Evolutionary conservation across 2,113 vertebrate genomes (phyloP).

Genomic region (Puma concolor): DNA sequence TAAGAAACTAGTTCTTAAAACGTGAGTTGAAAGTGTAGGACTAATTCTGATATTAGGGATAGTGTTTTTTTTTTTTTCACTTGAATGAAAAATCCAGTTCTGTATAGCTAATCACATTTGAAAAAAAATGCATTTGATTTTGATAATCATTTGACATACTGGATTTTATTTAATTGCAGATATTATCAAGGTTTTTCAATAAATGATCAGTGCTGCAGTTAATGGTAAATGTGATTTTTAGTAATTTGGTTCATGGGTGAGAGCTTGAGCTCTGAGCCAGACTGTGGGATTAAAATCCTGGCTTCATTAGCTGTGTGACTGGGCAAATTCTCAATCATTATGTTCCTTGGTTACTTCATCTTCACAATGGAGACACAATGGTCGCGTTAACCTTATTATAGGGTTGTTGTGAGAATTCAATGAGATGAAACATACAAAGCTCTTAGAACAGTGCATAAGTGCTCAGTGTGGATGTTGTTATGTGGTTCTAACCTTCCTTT

Average conservation of each 20-base stretch:
- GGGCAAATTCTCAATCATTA: neutral
- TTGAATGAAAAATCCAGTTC: neutral
- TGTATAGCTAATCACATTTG: neutral
- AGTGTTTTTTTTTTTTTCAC: neutral
- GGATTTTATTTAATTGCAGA: neutral
- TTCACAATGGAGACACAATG: neutral
- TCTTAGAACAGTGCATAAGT: neutral
- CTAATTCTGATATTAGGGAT: neutral
- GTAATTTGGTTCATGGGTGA: neutral
- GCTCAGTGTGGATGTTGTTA: neutral
- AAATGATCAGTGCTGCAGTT: neutral
- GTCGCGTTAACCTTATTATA: no score
- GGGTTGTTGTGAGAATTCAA: neutral
- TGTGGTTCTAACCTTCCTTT: neutral
- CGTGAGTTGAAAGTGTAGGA: neutral
- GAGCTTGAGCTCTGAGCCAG: neutral
- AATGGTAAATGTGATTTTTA: neutral
- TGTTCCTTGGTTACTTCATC: neutral
- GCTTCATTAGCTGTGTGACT: neutral
- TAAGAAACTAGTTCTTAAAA: neutral
- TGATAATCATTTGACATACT: slow-evolving; percentile 21
- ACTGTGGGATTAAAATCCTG: neutral
- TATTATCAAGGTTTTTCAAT: neutral
- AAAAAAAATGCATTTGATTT: neutral
- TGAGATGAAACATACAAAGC: neutral